phyloP scores from a whole-genome alignment of 2,113 vertebrate species.

The Vombatus ursinus region DNA sequence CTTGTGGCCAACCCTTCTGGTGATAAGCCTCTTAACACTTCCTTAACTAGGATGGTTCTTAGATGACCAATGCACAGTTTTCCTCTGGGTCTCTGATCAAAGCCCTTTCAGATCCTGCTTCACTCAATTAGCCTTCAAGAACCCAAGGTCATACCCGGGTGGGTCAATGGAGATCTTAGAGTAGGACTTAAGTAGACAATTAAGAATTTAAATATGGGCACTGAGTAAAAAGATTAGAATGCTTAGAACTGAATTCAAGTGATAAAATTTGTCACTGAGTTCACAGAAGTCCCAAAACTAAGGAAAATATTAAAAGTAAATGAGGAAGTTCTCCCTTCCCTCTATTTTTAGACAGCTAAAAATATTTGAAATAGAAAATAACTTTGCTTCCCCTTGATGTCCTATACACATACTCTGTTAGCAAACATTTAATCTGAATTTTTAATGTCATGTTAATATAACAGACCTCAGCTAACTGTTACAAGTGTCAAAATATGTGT shows the following conservation, averaged over 20 bases:
- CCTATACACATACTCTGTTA: background rate
- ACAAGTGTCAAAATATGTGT: constrained; percentile 38
- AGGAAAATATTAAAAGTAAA: constrained; percentile 1
- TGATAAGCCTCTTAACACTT: background rate
- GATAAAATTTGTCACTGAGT: background rate
- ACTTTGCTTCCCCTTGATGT: constrained; percentile 5
- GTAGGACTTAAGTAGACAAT: background rate
- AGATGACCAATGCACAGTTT: background rate
- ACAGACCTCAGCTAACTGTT: constrained; percentile 10
- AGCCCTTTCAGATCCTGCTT: background rate
- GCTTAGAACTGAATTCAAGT: background rate
- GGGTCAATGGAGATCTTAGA: background rate
- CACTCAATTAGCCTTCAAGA: background rate
- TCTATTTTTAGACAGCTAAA: constrained; percentile 41
- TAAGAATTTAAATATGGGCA: background rate
- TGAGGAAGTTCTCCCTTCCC: background rate
- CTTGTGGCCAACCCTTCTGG: background rate
- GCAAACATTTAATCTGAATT: constrained; percentile 22
- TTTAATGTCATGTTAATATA: constrained; percentile 10
- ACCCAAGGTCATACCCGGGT: background rate
- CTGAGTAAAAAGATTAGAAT: background rate
- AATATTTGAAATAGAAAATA: constrained; percentile 21
- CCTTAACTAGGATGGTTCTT: background rate
- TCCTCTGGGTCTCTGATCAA: background rate
- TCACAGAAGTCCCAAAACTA: background rate